phyloP scores from a whole-genome alignment of 1,140 invertebrate genomes.

The Listronotus oregonensis region DNA sequence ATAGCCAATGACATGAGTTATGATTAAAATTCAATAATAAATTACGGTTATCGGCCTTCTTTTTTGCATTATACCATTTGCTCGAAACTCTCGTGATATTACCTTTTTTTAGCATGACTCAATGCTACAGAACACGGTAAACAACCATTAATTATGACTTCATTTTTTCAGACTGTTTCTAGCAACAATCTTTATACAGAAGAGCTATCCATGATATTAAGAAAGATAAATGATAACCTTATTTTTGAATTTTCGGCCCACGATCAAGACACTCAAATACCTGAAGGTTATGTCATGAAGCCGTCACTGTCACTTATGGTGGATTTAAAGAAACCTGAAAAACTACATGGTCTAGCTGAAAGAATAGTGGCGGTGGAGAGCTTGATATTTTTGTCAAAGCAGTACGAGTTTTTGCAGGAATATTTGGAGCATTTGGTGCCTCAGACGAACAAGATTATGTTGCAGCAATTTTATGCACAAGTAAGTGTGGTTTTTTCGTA shows the following conservation, averaged over 20 bases:
- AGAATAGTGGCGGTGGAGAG: constrained; percentile 92
- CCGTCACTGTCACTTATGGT: constrained; percentile 74
- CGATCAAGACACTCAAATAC: constrained; percentile 48
- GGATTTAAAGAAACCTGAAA: constrained; percentile 72
- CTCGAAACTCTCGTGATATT: too few species aligned
- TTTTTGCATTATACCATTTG: too few species aligned
- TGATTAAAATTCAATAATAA: too few species aligned
- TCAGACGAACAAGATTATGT: constrained; percentile 65
- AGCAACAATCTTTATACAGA: constrained; percentile 66
- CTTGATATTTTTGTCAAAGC: constrained; percentile 84
- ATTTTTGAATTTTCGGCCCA: constrained; percentile 45
- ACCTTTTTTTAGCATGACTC: too few species aligned
- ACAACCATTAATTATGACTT: too few species aligned
- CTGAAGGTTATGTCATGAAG: constrained; percentile 60
- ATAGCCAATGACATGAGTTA: too few species aligned
- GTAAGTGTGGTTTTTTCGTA: too few species aligned
- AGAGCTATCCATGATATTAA: constrained; percentile 74
- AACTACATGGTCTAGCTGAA: constrained; percentile 80
- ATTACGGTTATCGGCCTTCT: too few species aligned
- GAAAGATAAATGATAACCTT: constrained; percentile 72
- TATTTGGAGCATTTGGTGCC: constrained; percentile 79
- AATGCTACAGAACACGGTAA: too few species aligned
- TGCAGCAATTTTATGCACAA: constrained; percentile 76
- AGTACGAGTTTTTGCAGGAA: constrained; percentile 80
- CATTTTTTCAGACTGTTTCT: constrained; percentile 55